Evolutionary conservation across 2,113 vertebrate species (phyloP), one percentile per base, ranked within the genome.

Genomic region (Alligator sinensis): DNA sequence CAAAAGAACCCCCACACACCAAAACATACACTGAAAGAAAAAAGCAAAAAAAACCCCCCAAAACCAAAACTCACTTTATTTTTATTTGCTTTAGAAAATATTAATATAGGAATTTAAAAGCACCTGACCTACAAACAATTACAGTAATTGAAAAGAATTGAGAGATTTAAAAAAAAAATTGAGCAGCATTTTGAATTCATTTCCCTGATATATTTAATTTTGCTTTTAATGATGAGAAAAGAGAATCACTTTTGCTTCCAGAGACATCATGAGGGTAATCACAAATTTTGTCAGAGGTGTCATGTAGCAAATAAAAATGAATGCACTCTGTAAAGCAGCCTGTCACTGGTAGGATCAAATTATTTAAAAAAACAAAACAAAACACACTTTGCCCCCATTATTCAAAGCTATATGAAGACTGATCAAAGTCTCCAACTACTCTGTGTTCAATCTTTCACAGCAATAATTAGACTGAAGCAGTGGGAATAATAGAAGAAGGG

Each of bases 391-490:
- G 94, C 82, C 95, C 94, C 91, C 88, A 94, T 97, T 97, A 96
- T 94, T 97, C 91, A 97, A 97, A 94, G 93, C 88, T 93, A 95
- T 96, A 95, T 94, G 94, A 96, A 92, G 95, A 91, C 94, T 96
- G 96, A 97, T 97, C 96, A 97, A 96, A 96, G 95, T 90, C 94
- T 91, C 92, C 88, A 96, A 95, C 89, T 94, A 92, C 82, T 95
- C 95, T 95, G 91, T 92, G 94, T 93, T 97, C 97, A 96, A 84
- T 94, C 87, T 96, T 97, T 97, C 95, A 97, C 93, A 95, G 88
- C 88, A 96, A 95, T 97, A 97, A 97, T 97, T 97, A 97, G 95
- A 96, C 93, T 93, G 91, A 95, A 95, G 95, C 96, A 96, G 89
- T 91, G 95, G 96, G 96, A 97, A 96, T 96, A 96, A 97, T 96